Evolutionary conservation across 2,797 vertebrate species (phyloP).

Genomic region (Rhadinocentrus ornatus): DNA sequence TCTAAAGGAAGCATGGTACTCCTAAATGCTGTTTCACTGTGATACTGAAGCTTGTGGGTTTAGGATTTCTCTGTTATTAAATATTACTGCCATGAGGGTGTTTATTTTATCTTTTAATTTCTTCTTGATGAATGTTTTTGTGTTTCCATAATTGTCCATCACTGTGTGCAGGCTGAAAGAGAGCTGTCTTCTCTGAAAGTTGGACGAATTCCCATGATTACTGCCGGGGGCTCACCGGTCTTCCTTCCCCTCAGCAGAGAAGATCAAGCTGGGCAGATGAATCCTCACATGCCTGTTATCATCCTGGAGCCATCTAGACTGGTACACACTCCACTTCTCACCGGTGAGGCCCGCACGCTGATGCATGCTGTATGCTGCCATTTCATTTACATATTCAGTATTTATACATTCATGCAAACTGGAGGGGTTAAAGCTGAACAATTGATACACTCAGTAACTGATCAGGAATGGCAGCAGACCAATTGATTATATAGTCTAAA

Average conservation of each 20-base stretch:
- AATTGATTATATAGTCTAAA: background rate
- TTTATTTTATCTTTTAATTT: background rate
- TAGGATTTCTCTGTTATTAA: background rate
- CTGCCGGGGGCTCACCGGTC: conserved; percentile 77
- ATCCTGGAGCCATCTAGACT: conserved; percentile 91
- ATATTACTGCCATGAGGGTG: background rate
- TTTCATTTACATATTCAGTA: too few relatives aligned
- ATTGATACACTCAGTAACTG: too few relatives aligned
- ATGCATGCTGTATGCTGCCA: too few relatives aligned
- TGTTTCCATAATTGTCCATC: background rate
- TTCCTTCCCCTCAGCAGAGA: conserved; percentile 88
- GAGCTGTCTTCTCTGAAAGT: conserved; percentile 78
- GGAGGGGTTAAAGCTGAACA: background rate
- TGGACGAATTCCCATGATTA: conserved; percentile 73
- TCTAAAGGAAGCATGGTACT: conserved; percentile 6
- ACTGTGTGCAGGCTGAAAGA: conserved; percentile 81
- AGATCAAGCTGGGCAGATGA: conserved; percentile 82
- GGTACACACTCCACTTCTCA: conserved; percentile 85
- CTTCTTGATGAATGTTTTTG: background rate
- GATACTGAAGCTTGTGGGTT: background rate
- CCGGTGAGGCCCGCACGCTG: conserved; percentile 79
- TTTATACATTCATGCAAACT: background rate
- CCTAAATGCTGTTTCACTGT: conserved; percentile 14
- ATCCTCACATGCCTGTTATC: conserved; percentile 88
- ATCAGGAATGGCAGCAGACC: background rate